Base-by-base conservation (phyloP, 2,113 vertebrate genomes). In the Hypanus sabinus region DNA sequence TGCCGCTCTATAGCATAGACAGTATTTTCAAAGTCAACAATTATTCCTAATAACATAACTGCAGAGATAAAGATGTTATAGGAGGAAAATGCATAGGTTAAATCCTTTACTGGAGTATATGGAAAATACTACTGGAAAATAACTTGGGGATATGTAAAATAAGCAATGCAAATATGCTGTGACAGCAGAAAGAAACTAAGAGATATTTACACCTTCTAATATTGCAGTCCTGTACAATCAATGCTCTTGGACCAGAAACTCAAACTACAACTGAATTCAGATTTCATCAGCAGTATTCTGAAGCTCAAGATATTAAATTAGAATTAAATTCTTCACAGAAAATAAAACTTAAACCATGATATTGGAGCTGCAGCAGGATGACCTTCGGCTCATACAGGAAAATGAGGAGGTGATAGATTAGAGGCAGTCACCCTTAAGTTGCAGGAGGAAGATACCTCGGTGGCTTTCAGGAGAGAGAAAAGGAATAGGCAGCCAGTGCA, bases 1-100 rank as follows among this genome's bases (percentile, higher is more conserved):
- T 98, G 97, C 4, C 97, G 97, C 94, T 98, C 99, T 99, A 94
- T 68, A 95, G 95, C 94, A 75, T 75, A 73, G 30, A 93, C 1
- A 93, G 91, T 75, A 73, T 55, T 93, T 75, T 73, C 24, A 75
- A 55, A 73, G 55, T 2, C 18, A 5, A 75, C n/a, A 70, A 27
- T 71, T 71, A 93, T 55, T 38, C 24, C 27, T 30, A 73, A 73
- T 88, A 88, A 33, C 65, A 18, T 90, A n/a, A 16, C 85, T 60
- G 18, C 18, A 70, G 8, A 70, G 18, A 18, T 70, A 70, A 27
- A 22, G 71, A 24, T 27, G 20, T 22, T 73, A 20, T 22, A 33
- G 57, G 0, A 65, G 60, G 85, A n/a, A 30, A 65, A 14, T 20
- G 65, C 14, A 65, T 60, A 62, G 24, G 10, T 88, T 55, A n/a